Conservation (phyloP, 2,888 invertebrate genomes). For the Petrolisthes cinctipes region DNA sequence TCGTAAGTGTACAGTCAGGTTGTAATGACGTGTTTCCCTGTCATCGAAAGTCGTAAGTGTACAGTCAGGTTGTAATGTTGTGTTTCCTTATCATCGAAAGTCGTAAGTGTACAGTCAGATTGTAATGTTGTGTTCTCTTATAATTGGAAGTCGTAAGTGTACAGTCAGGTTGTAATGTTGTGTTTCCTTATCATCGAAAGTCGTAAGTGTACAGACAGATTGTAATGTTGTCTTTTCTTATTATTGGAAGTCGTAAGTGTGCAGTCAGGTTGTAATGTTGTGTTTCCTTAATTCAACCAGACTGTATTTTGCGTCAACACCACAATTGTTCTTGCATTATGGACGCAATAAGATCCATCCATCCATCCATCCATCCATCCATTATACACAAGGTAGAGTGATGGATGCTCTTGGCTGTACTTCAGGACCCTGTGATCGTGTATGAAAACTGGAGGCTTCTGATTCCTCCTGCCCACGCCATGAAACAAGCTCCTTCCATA, state of each 20-base stretch:
- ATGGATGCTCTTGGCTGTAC: no score
- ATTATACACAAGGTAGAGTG: no score
- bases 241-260: no score
- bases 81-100: not conserved
- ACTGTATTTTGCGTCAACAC: no score
- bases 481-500: no score
- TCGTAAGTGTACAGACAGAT: not conserved
- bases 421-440: no score
- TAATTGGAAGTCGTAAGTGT: no score
- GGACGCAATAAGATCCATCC: no score
- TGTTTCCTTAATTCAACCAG: not conserved
- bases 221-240: not conserved
- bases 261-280: not conserved
- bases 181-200: not conserved
- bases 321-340: no score
- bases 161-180: not conserved
- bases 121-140: not conserved
- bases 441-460: no score
- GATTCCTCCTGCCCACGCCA: no score
- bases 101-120: not conserved
- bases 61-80: not conserved
- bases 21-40: not conserved
- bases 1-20: not conserved
- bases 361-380: no score
- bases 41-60: not conserved